Base-by-base conservation (phyloP, 2,888 invertebrate species). In the Pheosia gnoma region DNA sequence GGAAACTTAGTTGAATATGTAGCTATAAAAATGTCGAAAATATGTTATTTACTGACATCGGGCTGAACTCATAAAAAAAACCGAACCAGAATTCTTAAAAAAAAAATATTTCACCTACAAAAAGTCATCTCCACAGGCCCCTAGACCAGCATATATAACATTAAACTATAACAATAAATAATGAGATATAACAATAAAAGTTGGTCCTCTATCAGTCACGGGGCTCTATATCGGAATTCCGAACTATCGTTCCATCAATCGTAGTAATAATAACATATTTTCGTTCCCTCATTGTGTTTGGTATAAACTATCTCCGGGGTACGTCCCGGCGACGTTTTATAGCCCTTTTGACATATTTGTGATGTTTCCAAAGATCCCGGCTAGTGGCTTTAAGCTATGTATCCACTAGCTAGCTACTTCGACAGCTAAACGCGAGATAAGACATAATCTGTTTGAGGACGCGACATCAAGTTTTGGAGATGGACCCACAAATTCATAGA, bases 341-440 rank as follows among this genome's bases (percentile, higher is more conserved):
- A 81, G 86, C 84, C 84, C 70, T 82, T 86, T 80, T 91, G 93
- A 93, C 93, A 92, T 91, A 91, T 92, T 92, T 92, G 92, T 93
- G 93, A 93, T 86, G 90, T 84, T 85, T 84, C 82, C 81, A 69
- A 80, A 87, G 87, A 85, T 81, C 4, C 51, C 84, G 83, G 72
- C 59, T 66, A 63, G 76, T 67, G 74, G 72, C 75, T 5, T 54
- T 38, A 38, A 54, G 39, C 36, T 52, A 8, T 8, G 52, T 52
- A 5, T 36, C 52, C 5, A 52, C 13, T 52, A n/a, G 6, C 9
- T 9, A 8, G 43, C 43, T 10, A 43, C 8, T 43, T 9, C 43
- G 9, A 9, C 4, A 43, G 43, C 10, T 6, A 39, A 7, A 39
- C 43, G 43, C 9, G 43, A 8, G 43, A 1, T 43, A 4, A 43